Evolutionary conservation across 23 tunicate genomes (phyloP).

Genomic region (Ciona savignyi): DNA sequence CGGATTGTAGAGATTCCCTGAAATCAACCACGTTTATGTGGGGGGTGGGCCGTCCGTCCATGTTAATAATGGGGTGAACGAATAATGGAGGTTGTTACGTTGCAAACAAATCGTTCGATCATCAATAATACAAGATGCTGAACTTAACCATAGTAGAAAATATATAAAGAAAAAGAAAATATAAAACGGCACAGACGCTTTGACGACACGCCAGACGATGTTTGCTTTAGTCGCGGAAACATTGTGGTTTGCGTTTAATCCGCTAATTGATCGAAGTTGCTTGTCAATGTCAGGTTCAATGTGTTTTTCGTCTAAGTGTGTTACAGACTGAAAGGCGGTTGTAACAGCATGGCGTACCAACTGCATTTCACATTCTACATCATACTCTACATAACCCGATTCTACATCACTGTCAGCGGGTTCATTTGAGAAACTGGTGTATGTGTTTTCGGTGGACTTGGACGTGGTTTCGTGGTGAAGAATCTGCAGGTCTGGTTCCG

Average conservation of each 20-base stretch:
- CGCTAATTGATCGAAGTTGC: too few species aligned
- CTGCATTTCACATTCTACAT: slow-evolving; percentile 1
- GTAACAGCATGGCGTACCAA: background rate
- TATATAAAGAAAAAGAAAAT: slow-evolving; percentile 8
- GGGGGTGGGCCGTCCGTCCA: slow-evolving; percentile 77
- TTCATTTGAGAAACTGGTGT: background rate
- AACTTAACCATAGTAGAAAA: slow-evolving; percentile 6
- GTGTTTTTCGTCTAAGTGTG: slow-evolving; percentile 7
- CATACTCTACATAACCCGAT: slow-evolving; percentile 32
- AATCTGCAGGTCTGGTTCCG: background rate
- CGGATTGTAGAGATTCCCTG: background rate
- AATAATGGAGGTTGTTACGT: slow-evolving; percentile 35
- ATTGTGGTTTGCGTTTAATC: background rate
- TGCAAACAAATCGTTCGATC: slow-evolving; percentile 36
- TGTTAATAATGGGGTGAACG: slow-evolving; percentile 38
- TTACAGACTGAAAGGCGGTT: background rate
- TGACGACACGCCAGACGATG: slow-evolving; percentile 8
- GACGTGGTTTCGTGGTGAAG: too few species aligned
- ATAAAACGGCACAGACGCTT: slow-evolving; percentile 28
- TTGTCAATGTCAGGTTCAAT: too few species aligned
- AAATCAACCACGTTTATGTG: slow-evolving; percentile 2
- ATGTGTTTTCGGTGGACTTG: background rate
- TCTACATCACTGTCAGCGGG: slow-evolving; percentile 26
- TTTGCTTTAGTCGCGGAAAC: background rate
- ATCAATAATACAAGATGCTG: slow-evolving; percentile 17